Base-by-base conservation (phyloP, 2,888 invertebrate species). In the Andrena fulva region DNA sequence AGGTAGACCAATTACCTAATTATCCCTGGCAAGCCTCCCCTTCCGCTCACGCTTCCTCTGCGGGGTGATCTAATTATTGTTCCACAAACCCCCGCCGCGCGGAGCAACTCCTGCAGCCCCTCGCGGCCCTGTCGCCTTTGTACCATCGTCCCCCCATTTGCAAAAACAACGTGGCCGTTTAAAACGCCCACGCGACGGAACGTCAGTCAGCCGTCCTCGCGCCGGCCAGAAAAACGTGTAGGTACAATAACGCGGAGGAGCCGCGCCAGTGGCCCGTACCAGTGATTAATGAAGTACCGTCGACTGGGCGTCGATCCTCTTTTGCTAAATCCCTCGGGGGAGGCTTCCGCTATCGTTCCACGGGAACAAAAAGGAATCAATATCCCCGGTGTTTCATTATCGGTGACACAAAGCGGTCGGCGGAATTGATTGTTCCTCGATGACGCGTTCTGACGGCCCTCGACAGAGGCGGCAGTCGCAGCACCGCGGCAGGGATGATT, bases 1-100 rank as follows among this genome's bases (percentile, higher is more conserved):
- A 83, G 86, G 84, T 81, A 80, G 84, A 77, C 85, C 89, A 90
- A 89, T 91, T 89, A 90, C 88, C 89, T 89, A 89, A 91, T 91
- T 90, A 89, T 86, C 85, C 82, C 84, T 62, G 60, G 74, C 82
- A 71, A 27, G 62, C 75, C 66, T 80, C 83, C 82, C 76, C 77
- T 79, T 81, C 82, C 86, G 79, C 84, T 85, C 84, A 63, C 77
- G 83, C 76, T 81, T 87, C 77, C 87, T 85, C 87, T 68, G 82
- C 70, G 72, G 85, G 80, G 72, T 86, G 90, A 92, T 92, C 90
- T 91, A 91, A 92, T 91, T 91, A 91, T 90, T 88, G 89, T 87
- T 86, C 88, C 82, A 81, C 88, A 82, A 87, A 85, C 83, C 87
- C 91, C 71, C 63, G 60, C 60, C 71, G 56, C 59, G 71, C 64